Percentiles rank a stretch among this genome's conserved stretches.
These are phyloP conservation scores for Neoaliturus tenellus DNA, from an alignment of 2,888 invertebrate species.

Conservation along the genomic window DNA sequence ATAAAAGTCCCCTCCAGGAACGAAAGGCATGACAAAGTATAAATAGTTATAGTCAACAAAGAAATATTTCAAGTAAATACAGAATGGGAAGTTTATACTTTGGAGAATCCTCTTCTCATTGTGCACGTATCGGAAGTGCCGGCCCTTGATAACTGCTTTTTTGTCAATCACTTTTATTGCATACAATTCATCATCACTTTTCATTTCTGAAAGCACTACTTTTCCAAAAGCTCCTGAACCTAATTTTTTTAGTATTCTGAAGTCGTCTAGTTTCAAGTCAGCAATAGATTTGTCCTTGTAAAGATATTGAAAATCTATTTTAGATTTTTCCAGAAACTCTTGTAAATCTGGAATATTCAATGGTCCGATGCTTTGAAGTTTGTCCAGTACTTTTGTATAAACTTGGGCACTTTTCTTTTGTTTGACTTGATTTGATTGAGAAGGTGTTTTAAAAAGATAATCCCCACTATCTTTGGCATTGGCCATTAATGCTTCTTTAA, in stretches of 20 bases:
- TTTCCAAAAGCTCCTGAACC: conserved; percentile 29
- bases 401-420: background rate
- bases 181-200: background rate
- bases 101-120: conserved; percentile 50
- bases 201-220: background rate
- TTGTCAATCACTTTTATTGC: conserved; percentile 23
- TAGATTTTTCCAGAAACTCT: conserved; percentile 32
- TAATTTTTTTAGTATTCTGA: conserved; percentile 15
- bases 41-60: conserved; percentile 40
- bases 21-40: conserved; percentile 49
- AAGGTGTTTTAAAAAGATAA: background rate
- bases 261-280: conserved; percentile 26
- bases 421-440: background rate
- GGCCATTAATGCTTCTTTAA: background rate
- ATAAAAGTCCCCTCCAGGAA: conserved; percentile 49
- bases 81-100: conserved; percentile 45
- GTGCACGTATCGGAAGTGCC: background rate
- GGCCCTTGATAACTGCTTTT: background rate
- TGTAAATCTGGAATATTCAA: conserved; percentile 19
- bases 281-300: conserved; percentile 33
- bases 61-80: conserved; percentile 36
- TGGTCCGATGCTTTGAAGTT: conserved; percentile 35
- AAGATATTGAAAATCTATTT: conserved; percentile 38
- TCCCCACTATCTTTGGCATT: background rate
- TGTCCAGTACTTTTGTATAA: background rate